These are phyloP conservation scores for Oreochromis tanganicae DNA, from an alignment of 2,113 vertebrate genomes.

Conservation along the genomic window DNA sequence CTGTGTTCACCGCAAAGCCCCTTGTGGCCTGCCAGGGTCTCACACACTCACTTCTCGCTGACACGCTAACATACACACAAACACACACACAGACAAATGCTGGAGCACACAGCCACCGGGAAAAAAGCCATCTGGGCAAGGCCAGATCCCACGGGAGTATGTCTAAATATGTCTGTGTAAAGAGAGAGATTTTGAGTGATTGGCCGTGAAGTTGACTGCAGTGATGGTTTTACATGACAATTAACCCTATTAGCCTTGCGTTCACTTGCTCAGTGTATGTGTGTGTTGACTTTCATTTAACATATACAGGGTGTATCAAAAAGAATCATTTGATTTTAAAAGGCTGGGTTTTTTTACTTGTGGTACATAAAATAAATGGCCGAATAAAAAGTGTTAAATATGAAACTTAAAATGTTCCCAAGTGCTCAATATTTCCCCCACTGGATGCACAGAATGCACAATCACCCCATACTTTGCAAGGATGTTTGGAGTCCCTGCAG, in stretches of 20 bases:
- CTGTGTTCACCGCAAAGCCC: conserved; percentile 88
- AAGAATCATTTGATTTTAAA: neutral
- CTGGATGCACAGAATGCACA: neutral
- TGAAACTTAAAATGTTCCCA: neutral
- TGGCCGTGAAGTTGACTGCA: conserved; percentile 80
- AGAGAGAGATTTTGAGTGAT: conserved; percentile 55
- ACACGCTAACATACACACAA: neutral
- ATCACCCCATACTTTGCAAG: neutral
- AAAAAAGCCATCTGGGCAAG: conserved; percentile 95
- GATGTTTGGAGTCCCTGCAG: neutral
- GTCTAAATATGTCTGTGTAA: conserved; percentile 31
- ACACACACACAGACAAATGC: neutral
- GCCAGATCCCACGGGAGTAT: conserved; percentile 79
- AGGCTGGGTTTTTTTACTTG: neutral
- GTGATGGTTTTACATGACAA: conserved; percentile 90
- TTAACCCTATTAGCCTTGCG: conserved; percentile 94
- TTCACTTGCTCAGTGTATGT: conserved; percentile 48
- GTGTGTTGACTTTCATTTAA: neutral
- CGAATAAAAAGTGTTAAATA: neutral
- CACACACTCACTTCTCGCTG: neutral
- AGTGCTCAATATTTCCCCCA: neutral
- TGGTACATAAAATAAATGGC: neutral
- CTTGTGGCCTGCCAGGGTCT: conserved; percentile 86
- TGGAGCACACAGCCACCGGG: conserved; percentile 72
- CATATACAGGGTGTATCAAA: neutral